Evolutionary conservation across 2,888 invertebrate genomes (phyloP).

Genomic region (Ariolimax columbianus): DNA sequence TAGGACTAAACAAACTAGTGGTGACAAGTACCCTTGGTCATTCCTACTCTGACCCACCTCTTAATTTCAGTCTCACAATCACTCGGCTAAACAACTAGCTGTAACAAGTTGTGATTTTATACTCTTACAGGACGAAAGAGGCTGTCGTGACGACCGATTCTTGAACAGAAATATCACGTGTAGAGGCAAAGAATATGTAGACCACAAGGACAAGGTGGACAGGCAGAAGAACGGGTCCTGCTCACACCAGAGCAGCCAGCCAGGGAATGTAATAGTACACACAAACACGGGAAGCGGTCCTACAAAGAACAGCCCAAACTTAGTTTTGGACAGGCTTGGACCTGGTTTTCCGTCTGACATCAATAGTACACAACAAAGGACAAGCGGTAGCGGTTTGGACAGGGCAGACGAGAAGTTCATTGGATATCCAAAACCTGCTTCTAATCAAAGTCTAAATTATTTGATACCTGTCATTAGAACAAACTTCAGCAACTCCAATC

Average conservation of each 20-base stretch:
- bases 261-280: not conserved
- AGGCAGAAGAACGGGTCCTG: conserved; percentile 29
- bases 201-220: conserved; percentile 30
- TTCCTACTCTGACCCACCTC: too few relatives aligned
- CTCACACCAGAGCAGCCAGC: not conserved
- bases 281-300: not conserved
- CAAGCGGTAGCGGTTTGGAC: not conserved
- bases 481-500: not conserved
- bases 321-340: not conserved
- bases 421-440: not conserved
- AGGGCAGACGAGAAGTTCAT: not conserved
- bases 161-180: not conserved
- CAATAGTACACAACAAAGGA: not conserved
- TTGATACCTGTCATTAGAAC: not conserved
- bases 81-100: too few relatives aligned
- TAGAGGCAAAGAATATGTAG: not conserved
- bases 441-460: not conserved
- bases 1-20: too few relatives aligned
- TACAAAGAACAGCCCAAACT: not conserved
- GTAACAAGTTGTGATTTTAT: not conserved
- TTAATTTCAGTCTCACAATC: too few relatives aligned
- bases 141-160: not conserved
- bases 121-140: not conserved
- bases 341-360: not conserved
- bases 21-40: too few relatives aligned